Evolutionary conservation across 2,888 invertebrate species (phyloP).

Genomic region (Lasioglossum villosulum): DNA sequence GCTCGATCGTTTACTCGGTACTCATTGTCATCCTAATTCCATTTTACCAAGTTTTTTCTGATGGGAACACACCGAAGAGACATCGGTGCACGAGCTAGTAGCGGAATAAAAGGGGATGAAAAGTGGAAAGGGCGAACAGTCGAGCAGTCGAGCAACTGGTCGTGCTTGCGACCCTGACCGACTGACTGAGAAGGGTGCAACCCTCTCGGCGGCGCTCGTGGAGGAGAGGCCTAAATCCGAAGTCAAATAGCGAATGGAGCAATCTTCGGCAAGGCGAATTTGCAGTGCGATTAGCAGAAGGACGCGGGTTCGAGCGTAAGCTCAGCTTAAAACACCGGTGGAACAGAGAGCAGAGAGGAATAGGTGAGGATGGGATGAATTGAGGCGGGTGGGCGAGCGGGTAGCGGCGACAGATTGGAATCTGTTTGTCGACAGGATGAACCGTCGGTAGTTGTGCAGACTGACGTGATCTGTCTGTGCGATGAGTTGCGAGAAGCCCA

Average conservation of each 20-base stretch:
- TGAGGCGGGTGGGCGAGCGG: not conserved
- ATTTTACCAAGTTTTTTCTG: too few species aligned
- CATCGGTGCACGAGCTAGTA: not conserved
- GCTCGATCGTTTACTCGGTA: too few species aligned
- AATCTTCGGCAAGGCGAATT: slow-evolving; percentile 36
- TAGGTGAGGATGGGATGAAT: not conserved
- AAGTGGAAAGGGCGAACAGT: not conserved
- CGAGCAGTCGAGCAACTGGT: not conserved
- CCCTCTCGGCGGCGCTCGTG: slow-evolving; percentile 1
- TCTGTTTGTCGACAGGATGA: slow-evolving; percentile 69
- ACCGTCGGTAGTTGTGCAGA: slow-evolving; percentile 23
- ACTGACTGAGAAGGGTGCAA: not conserved
- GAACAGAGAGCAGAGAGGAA: not conserved
- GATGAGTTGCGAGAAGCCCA: slow-evolving; percentile 62
- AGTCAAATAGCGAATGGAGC: slow-evolving; percentile 52
- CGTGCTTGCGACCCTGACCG: not conserved
- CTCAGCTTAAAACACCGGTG: slow-evolving; percentile 59
- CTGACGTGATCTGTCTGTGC: slow-evolving; percentile 61
- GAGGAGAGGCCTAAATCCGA: slow-evolving; percentile 25
- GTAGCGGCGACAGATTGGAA: slow-evolving; percentile 49
- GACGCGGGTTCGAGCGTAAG: slow-evolving; percentile 30
- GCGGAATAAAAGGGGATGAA: not conserved
- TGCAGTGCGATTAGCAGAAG: slow-evolving; percentile 38
- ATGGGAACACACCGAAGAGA: not conserved
- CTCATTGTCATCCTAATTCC: not conserved